These are phyloP conservation scores for Sinentomon sp. DNA, from an alignment of 2,888 invertebrate species.

Conservation along the genomic window DNA sequence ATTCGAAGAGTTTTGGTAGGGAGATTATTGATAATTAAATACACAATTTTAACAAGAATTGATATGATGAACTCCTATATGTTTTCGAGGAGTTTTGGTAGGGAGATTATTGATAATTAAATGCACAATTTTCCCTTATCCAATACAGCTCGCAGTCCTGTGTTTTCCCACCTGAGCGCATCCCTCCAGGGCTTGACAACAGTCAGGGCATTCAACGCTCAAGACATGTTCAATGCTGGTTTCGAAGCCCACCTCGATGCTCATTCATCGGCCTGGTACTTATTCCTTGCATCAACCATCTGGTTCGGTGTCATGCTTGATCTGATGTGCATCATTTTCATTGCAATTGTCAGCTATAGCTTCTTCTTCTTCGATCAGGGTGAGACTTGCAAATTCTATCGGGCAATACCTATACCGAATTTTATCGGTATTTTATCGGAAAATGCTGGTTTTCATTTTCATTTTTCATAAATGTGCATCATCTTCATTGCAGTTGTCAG, in stretches of 20 bases:
- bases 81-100: too few species aligned
- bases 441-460: too few species aligned
- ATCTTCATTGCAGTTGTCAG: constrained; percentile 35
- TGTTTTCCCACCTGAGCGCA: constrained; percentile 77
- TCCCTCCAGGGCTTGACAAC: constrained; percentile 69
- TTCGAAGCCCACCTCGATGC: constrained; percentile 41
- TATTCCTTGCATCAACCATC: constrained; percentile 61
- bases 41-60: too few species aligned
- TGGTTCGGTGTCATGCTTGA: constrained; percentile 87
- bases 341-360: constrained; percentile 54
- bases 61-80: too few species aligned
- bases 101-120: constrained; percentile 19
- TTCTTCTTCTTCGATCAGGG: constrained; percentile 37
- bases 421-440: too few species aligned
- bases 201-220: constrained; percentile 62
- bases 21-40: too few species aligned
- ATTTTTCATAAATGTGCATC: too few species aligned
- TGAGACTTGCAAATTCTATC: constrained; percentile 16
- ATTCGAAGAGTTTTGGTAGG: too few species aligned
- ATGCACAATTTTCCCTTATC: too few species aligned
- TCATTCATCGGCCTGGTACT: constrained; percentile 74
- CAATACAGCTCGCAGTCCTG: constrained; percentile 66
- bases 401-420: too few species aligned
- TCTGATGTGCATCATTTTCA: constrained; percentile 57
- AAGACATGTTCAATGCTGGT: constrained; percentile 41